phyloP scores from a whole-genome alignment of 2,113 vertebrate genomes.

The Megalops atlanticus region DNA sequence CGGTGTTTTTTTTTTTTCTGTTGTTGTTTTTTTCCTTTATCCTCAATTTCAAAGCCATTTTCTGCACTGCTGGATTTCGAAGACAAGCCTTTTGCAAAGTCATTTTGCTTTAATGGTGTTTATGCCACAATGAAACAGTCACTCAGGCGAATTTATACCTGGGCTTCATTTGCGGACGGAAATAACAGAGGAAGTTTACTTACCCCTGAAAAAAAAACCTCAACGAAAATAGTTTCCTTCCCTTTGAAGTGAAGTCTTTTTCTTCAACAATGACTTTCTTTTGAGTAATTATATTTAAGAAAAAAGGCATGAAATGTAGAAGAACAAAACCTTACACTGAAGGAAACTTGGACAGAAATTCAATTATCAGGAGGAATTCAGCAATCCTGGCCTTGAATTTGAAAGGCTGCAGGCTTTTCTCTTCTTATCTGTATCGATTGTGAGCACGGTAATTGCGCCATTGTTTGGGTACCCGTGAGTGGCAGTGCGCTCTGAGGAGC shows the following conservation, averaged over 20 bases:
- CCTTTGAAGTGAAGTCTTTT: slow-evolving; percentile 11
- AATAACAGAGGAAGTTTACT: neutral
- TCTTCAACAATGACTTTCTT: slow-evolving; percentile 25
- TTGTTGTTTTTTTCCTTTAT: slow-evolving; percentile 6
- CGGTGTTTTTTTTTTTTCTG: slow-evolving; percentile 10
- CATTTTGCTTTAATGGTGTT: slow-evolving; percentile 9
- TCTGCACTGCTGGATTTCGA: slow-evolving; percentile 13
- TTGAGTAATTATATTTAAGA: slow-evolving; percentile 10
- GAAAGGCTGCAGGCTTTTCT: slow-evolving; percentile 32
- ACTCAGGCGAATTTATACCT: neutral
- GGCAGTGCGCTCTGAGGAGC: slow-evolving; percentile 36
- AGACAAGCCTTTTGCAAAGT: neutral
- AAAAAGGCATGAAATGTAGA: slow-evolving; percentile 29
- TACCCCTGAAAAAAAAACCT: too few relatives aligned
- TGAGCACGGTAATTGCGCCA: slow-evolving; percentile 36
- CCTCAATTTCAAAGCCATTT: slow-evolving; percentile 6
- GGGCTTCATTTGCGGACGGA: neutral
- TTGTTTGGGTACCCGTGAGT: slow-evolving; percentile 4
- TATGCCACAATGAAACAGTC: neutral
- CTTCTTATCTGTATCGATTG: slow-evolving; percentile 32
- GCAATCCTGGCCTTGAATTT: slow-evolving; percentile 18
- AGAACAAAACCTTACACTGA: slow-evolving; percentile 35
- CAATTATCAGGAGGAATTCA: slow-evolving; percentile 37
- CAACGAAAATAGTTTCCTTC: neutral
- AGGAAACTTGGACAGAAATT: slow-evolving; percentile 44